Evolutionary conservation across 92 coral and sea anemone species (phyloP).

Genomic region (Pocillopora meandrina): DNA sequence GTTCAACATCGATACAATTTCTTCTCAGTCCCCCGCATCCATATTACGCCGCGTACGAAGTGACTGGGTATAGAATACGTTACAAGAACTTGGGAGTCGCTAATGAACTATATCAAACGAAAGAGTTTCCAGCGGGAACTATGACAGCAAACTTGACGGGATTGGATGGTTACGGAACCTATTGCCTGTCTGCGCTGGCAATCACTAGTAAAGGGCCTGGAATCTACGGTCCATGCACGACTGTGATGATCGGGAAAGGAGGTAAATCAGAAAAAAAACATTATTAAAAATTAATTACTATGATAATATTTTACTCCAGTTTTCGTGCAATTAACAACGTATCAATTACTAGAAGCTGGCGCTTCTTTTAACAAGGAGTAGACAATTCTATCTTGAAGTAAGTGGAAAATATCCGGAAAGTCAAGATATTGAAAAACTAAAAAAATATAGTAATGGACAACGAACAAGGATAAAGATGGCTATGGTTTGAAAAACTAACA

Average conservation of each 20-base stretch:
- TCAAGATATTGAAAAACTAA: too few species aligned
- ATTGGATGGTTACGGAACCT: conserved; percentile 7
- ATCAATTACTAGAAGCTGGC: too few species aligned
- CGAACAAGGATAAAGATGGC: too few species aligned
- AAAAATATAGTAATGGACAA: too few species aligned
- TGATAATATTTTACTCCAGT: too few species aligned
- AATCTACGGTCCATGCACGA: not conserved
- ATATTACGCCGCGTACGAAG: conserved; percentile 29
- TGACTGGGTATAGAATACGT: conserved; percentile 17
- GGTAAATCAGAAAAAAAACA: not conserved
- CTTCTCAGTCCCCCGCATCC: conserved; percentile 13
- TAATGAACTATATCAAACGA: not conserved
- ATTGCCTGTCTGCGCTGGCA: conserved; percentile 28
- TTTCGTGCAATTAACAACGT: too few species aligned
- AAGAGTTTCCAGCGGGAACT: conserved; percentile 4
- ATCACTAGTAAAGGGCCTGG: conserved; percentile 20
- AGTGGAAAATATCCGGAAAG: too few species aligned
- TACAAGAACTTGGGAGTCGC: not conserved
- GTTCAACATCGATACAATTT: conserved; percentile 9
- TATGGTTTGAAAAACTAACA: too few species aligned
- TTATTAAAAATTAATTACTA: not conserved
- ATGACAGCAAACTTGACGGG: conserved; percentile 1
- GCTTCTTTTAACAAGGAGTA: too few species aligned
- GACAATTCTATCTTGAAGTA: too few species aligned
- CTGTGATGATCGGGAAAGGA: conserved; percentile 11